A percentile compares a stretch with the other conserved stretches of the same genome.
Conservation (phyloP, 2,888 invertebrate genomes). For the Anoncus sp. region DNA sequence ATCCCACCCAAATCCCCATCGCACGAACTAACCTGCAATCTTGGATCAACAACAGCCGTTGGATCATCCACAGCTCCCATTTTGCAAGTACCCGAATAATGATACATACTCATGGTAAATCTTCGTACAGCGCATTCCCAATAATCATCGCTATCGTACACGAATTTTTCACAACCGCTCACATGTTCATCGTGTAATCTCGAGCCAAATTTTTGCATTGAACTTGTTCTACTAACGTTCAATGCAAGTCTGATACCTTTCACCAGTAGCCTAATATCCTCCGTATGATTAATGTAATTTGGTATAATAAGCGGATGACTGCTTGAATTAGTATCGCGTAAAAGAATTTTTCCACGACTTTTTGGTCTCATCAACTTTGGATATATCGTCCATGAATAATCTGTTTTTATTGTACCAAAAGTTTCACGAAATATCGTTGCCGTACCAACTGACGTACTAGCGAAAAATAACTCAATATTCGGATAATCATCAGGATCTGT, state of each 20-base stretch:
- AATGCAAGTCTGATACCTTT: constrained; percentile 85
- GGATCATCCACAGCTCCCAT: constrained; percentile 87
- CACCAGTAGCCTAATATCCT: constrained; percentile 85
- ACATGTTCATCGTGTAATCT: constrained; percentile 84
- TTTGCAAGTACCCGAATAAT: constrained; percentile 87
- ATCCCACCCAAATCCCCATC: too few species aligned
- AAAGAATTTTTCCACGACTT: constrained; percentile 86
- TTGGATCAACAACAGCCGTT: constrained; percentile 86
- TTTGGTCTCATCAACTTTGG: constrained; percentile 86
- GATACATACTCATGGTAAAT: constrained; percentile 86
- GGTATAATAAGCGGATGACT: constrained; percentile 87
- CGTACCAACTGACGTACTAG: constrained; percentile 86
- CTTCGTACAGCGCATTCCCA: constrained; percentile 87
- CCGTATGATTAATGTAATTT: constrained; percentile 87
- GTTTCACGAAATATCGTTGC: constrained; percentile 85
- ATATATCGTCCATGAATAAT: constrained; percentile 74
- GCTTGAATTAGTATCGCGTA: constrained; percentile 86
- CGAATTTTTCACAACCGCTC: constrained; percentile 83
- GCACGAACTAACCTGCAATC: constrained; percentile 83
- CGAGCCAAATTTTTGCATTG: constrained; percentile 85
- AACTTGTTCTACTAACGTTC: constrained; percentile 84
- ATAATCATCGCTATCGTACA: constrained; percentile 85
- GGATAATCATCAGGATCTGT: constrained; percentile 85
- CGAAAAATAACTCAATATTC: constrained; percentile 89
- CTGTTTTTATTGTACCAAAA: constrained; percentile 85